A percentile compares a stretch with the other conserved stretches of the same genome.
Evolutionary conservation across 2,113 vertebrate species (phyloP).

Genomic region (Tangachromis dhanisi): DNA sequence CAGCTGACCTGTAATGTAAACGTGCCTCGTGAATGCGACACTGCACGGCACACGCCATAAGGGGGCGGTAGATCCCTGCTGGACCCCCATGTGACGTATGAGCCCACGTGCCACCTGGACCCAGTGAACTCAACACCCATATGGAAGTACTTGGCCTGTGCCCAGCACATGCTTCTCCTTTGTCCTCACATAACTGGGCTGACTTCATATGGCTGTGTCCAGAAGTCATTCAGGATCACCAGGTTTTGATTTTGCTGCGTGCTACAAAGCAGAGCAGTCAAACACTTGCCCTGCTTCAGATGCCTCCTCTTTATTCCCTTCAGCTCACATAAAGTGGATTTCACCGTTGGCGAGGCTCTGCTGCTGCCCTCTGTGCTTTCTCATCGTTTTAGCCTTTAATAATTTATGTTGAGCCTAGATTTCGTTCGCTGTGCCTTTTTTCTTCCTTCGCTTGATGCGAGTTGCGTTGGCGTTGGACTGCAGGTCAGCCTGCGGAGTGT

Average conservation of each 20-base stretch:
- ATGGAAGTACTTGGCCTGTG: conserved; percentile 68
- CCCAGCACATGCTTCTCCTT: conserved; percentile 66
- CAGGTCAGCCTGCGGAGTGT: conserved; percentile 58
- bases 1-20: not conserved
- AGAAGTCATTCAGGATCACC: conserved; percentile 34
- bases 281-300: not conserved
- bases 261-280: not conserved
- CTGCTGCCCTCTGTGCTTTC: conserved; percentile 19
- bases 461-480: not conserved
- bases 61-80: conserved; percentile 48
- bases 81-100: not conserved
- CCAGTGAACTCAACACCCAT: conserved; percentile 65
- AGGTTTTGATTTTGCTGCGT: conserved; percentile 4
- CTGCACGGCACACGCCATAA: conserved; percentile 11
- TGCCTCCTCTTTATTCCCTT: not conserved
- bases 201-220: conserved; percentile 29
- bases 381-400: conserved; percentile 38
- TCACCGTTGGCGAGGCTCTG: not conserved
- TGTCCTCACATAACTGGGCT: conserved; percentile 69
- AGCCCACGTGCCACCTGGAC: conserved; percentile 61
- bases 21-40: not conserved
- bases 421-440: not conserved
- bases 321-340: not conserved
- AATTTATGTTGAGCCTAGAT: conserved; percentile 49
- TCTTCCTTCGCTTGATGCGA: conserved; percentile 6